These are phyloP conservation scores for Bombus pyrosoma DNA, from an alignment of 1,140 invertebrate species.

Conservation along the genomic window DNA sequence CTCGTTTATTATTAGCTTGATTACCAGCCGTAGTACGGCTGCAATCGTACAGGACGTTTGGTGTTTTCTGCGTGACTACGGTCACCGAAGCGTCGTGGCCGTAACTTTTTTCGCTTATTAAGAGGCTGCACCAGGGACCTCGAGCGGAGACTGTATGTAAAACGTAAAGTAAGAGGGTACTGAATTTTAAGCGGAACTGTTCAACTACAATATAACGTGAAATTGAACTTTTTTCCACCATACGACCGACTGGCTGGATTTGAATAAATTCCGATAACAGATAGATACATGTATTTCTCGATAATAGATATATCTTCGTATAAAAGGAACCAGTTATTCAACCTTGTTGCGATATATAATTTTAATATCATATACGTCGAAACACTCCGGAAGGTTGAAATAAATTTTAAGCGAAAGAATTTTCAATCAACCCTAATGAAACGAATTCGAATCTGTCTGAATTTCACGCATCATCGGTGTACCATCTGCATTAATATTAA, in stretches of 20 bases:
- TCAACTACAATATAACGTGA: not conserved
- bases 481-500: conserved; percentile 46
- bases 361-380: not conserved
- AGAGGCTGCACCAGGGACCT: not conserved
- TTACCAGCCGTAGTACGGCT: not conserved
- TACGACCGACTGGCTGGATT: not conserved
- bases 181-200: conserved; percentile 22
- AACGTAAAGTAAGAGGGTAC: not conserved
- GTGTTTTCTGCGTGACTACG: conserved; percentile 3
- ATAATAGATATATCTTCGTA: no score
- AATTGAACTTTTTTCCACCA: not conserved
- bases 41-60: conserved; percentile 8
- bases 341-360: not conserved
- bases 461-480: conserved; percentile 22
- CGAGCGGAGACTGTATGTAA: not conserved
- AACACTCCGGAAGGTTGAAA: not conserved
- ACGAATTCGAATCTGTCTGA: not conserved
- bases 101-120: conserved; percentile 38
- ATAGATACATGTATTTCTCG: no score
- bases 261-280: not conserved
- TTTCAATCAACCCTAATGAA: not conserved
- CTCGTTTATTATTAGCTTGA: conserved; percentile 43
- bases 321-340: conserved; percentile 1
- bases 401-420: not conserved
- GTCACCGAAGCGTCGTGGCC: conserved; percentile 10